A percentile compares a stretch with the other conserved stretches of the same genome.
These are phyloP conservation scores for Pituophis catenifer DNA, from an alignment of 2,113 vertebrate species.

Conservation along the genomic window DNA sequence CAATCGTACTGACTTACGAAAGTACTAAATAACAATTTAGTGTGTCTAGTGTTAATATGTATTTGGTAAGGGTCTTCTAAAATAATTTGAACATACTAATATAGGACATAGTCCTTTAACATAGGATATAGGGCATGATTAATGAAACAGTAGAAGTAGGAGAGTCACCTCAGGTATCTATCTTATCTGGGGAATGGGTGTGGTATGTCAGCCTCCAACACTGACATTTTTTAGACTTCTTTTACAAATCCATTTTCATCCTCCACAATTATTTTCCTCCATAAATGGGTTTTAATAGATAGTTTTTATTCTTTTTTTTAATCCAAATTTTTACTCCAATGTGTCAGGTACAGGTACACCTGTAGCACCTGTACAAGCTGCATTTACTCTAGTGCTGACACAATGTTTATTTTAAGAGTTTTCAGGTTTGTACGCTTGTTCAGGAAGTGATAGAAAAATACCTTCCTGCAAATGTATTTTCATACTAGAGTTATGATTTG, in stretches of 20 bases:
- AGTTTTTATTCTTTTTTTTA: not conserved
- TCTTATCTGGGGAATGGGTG: not conserved
- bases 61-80: not conserved
- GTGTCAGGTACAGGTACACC: too few species aligned
- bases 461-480: not conserved
- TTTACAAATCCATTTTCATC: not conserved
- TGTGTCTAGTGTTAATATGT: not conserved
- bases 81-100: not conserved
- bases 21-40: not conserved
- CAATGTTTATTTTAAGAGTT: not conserved
- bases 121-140: not conserved
- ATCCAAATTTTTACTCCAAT: not conserved
- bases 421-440: not conserved
- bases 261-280: not conserved
- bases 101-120: not conserved
- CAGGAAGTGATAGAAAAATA: not conserved
- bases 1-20: not conserved
- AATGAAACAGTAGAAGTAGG: too few species aligned
- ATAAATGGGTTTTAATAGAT: not conserved
- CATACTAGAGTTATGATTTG: not conserved
- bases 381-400: too few species aligned
- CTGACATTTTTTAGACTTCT: not conserved
- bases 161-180: not conserved
- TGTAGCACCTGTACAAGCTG: too few species aligned
- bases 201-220: not conserved